A percentile compares a stretch with the other conserved stretches of the same genome.
Evolutionary conservation across 2,113 vertebrate species (phyloP).

Genomic region (Acanthochromis polyacanthus): DNA sequence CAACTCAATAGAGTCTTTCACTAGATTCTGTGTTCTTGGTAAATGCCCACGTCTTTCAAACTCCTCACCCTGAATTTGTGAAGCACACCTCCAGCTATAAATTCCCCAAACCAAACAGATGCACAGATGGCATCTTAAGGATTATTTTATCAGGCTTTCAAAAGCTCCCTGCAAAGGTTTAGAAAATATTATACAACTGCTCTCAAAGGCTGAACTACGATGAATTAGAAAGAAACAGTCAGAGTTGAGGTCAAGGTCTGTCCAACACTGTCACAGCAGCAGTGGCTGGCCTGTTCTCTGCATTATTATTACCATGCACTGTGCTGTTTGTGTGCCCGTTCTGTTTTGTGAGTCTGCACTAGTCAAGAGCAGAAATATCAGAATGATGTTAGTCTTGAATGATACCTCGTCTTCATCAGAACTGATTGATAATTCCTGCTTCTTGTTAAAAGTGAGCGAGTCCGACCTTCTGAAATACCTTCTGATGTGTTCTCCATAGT

Average conservation of each 20-base stretch:
- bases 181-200: too few species aligned
- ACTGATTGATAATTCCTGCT: not conserved
- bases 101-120: too few species aligned
- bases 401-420: not conserved
- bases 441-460: conserved; percentile 6
- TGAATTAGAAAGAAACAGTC: not conserved
- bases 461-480: not conserved
- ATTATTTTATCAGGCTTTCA: too few species aligned
- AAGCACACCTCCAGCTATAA: too few species aligned
- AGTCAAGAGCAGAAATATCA: not conserved
- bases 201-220: too few species aligned
- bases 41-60: too few species aligned
- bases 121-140: too few species aligned
- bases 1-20: too few species aligned
- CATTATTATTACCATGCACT: not conserved
- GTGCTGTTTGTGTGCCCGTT: not conserved
- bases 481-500: conserved; percentile 4
- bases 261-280: not conserved
- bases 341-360: too few species aligned
- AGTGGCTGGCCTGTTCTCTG: not conserved
- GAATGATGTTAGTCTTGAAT: not conserved
- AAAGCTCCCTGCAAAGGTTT: too few species aligned
- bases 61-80: too few species aligned
- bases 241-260: not conserved
- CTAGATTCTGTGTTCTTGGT: too few species aligned